Conservation (phyloP, 2,113 vertebrate species). For the Sinocyclocheilus anshuiensis region DNA sequence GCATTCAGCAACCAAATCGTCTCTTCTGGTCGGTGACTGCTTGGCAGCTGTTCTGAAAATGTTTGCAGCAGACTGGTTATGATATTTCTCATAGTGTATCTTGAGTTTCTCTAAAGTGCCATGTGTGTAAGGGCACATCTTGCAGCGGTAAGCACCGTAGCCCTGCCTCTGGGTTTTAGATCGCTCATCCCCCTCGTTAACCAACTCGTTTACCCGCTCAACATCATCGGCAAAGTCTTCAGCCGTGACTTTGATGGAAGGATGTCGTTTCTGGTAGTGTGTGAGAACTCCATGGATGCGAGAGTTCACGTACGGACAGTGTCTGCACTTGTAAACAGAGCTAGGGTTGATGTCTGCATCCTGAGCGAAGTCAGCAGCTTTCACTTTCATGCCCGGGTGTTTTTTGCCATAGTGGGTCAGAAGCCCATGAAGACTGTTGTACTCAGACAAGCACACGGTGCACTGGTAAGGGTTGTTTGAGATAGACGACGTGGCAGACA, state of each 20-base stretch:
- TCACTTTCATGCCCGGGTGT: conserved; percentile 98
- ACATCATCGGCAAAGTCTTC: conserved; percentile 97
- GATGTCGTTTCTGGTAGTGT: conserved; percentile 97
- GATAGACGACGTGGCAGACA: conserved; percentile 86
- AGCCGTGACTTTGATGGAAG: conserved; percentile 91
- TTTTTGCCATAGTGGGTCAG: conserved; percentile 98
- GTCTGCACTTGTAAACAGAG: conserved; percentile 95
- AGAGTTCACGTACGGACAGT: conserved; percentile 97
- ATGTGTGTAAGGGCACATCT: conserved; percentile 94
- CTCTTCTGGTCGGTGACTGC: conserved; percentile 75
- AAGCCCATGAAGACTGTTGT: conserved; percentile 96
- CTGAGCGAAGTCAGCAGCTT: conserved; percentile 96
- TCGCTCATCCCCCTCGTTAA: conserved; percentile 88
- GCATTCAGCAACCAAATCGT: conserved; percentile 82
- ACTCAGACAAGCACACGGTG: conserved; percentile 96
- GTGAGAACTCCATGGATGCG: conserved; percentile 97
- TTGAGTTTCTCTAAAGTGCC: conserved; percentile 96
- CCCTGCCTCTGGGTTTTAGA: conserved; percentile 96
- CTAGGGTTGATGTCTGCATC: conserved; percentile 96
- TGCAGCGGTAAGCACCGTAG: conserved; percentile 95
- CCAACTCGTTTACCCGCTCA: conserved; percentile 82
- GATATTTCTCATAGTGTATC: conserved; percentile 98
- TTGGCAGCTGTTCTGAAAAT: conserved; percentile 82
- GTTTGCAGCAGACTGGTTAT: conserved; percentile 90
- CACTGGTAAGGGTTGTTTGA: conserved; percentile 93